phyloP scores from a whole-genome alignment of 2,113 vertebrate genomes.

The Trinectes maculatus region DNA sequence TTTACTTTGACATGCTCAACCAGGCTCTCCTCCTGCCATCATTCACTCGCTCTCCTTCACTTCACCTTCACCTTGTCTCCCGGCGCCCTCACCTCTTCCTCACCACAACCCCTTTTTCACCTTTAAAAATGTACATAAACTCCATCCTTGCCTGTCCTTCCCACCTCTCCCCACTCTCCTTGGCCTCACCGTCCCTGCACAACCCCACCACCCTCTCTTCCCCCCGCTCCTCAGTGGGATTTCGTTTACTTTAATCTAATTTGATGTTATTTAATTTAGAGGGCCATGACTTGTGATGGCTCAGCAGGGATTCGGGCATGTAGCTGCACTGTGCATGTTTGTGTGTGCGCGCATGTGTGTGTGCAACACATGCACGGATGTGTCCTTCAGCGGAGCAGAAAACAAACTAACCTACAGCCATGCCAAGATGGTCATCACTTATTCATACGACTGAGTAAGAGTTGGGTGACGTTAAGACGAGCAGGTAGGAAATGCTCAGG shows the following conservation, averaged over 20 bases:
- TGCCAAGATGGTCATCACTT: conserved; percentile 64
- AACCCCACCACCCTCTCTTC: conserved; percentile 30
- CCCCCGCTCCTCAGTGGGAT: conserved; percentile 55
- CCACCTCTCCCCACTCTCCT: neutral
- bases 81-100: conserved; percentile 10
- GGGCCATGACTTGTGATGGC: conserved; percentile 66
- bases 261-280: conserved; percentile 77
- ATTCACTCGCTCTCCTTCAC: conserved; percentile 18
- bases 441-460: conserved; percentile 58
- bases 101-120: conserved; percentile 46
- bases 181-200: conserved; percentile 7
- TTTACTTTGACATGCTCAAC: conserved; percentile 17
- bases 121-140: conserved; percentile 40
- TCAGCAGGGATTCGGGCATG: conserved; percentile 59
- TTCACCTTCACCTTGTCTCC: conserved; percentile 21
- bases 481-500: conserved; percentile 34
- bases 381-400: conserved; percentile 45
- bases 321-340: conserved; percentile 14
- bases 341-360: neutral
- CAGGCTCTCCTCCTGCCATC: neutral
- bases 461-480: conserved; percentile 31
- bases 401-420: conserved; percentile 60
- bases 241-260: conserved; percentile 76
- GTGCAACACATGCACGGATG: conserved; percentile 20
- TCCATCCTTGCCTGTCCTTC: neutral